Conservation (phyloP, 2,888 invertebrate species). For the Ophion ventricosus region DNA sequence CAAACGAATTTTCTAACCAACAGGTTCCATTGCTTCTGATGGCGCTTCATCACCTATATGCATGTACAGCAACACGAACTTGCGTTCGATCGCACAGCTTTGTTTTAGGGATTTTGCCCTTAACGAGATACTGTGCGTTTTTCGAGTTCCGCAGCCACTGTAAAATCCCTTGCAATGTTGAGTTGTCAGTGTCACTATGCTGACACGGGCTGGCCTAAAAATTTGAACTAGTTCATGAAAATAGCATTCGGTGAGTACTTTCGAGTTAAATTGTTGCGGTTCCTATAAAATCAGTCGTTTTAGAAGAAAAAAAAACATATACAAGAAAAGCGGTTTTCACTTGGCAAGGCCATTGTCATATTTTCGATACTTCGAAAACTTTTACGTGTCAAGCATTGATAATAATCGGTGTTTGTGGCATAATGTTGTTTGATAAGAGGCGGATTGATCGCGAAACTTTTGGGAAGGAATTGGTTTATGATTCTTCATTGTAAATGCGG, state of each 20-base stretch:
- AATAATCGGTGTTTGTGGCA: too few relatives aligned
- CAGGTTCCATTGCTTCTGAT: constrained; percentile 45
- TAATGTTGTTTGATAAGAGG: too few relatives aligned
- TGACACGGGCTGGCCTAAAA: background rate
- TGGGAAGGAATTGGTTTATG: background rate
- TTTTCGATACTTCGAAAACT: too few relatives aligned
- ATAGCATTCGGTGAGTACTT: background rate
- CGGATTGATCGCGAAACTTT: too few relatives aligned
- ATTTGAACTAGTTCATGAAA: background rate
- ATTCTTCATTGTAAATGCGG: too few relatives aligned
- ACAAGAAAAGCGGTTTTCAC: too few relatives aligned
- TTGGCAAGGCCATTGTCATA: too few relatives aligned
- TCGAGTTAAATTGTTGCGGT: background rate
- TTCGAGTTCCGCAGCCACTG: background rate
- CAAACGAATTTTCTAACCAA: constrained; percentile 57
- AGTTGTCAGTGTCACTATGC: background rate
- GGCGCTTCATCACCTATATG: constrained; percentile 25
- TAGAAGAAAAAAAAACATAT: too few relatives aligned
- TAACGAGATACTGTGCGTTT: background rate
- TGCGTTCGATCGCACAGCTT: background rate
- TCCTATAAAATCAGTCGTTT: background rate
- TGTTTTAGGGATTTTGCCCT: background rate
- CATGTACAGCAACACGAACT: background rate
- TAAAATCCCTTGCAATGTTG: background rate
- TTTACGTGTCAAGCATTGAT: too few relatives aligned